Evolutionary conservation across 1,140 invertebrate genomes (phyloP).

Genomic region (Daktulosphaira vitifoliae): DNA sequence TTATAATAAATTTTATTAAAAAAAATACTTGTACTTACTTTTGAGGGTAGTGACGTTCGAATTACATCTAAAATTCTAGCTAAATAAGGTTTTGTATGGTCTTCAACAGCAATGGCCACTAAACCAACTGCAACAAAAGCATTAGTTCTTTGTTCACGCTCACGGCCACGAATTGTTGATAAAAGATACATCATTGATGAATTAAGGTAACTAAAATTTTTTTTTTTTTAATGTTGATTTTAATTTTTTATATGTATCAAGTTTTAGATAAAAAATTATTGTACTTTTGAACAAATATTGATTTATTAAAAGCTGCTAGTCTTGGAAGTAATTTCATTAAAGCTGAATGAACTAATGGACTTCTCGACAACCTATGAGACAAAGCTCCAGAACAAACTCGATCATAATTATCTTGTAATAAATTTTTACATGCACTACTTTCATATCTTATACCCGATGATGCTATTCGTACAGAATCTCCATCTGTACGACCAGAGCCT

Average conservation of each 20-base stretch:
- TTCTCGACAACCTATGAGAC: slow-evolving; percentile 63
- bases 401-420: slow-evolving; percentile 76
- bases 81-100: slow-evolving; percentile 69
- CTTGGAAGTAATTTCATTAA: slow-evolving; percentile 83
- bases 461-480: slow-evolving; percentile 17
- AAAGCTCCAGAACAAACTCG: slow-evolving; percentile 71
- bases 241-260: neutral
- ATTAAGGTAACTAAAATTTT: slow-evolving; percentile 55
- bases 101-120: slow-evolving; percentile 79
- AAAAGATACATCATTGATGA: slow-evolving; percentile 72
- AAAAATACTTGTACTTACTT: slow-evolving; percentile 40
- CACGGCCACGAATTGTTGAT: slow-evolving; percentile 61
- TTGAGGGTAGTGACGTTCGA: slow-evolving; percentile 67
- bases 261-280: neutral
- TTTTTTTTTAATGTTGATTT: neutral
- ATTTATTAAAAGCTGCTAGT: slow-evolving; percentile 83
- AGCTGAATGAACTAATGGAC: slow-evolving; percentile 75
- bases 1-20: neutral
- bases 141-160: slow-evolving; percentile 65
- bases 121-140: slow-evolving; percentile 86
- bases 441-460: slow-evolving; percentile 20
- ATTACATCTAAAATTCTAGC: slow-evolving; percentile 81
- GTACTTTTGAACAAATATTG: slow-evolving; percentile 59
- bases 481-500: slow-evolving; percentile 23
- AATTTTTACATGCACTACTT: slow-evolving; percentile 72